Base-by-base conservation (phyloP, 2,113 vertebrate genomes). In the Podocnemis expansa region DNA sequence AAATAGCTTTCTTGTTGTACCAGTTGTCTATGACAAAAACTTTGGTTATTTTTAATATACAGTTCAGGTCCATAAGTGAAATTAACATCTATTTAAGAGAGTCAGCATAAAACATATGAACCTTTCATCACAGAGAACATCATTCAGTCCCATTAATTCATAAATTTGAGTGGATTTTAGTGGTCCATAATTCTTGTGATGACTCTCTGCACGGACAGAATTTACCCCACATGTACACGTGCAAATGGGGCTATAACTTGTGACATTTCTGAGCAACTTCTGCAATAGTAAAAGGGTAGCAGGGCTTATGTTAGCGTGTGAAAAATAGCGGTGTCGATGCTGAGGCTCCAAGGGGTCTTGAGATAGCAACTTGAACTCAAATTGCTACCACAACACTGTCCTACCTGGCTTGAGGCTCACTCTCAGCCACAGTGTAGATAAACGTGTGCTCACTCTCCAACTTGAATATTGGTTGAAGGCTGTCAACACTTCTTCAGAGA, bases 41-140 rank as follows among this genome's bases (percentile, higher is more conserved):
- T 38, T 89, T 97, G 79, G 89, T 9, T 2, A 24, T 96, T 95
- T n/a, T 92, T 94, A 78, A 60, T 89, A 73, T 85, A 10, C 41
- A 88, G 73, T 94, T 31, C n/a, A 56, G 60, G 67, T 58, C 47
- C n/a, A 10, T 31, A 52, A 13, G 17, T 52, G 76, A 56, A 45
- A 75, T 43, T 75, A 24, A 22, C 4, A 5, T 10, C 73, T 88
- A n/a, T 67, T 22, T 25, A 83, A n/a, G 78, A 80, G 83, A 54
- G 51, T 34, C 22, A 58, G n/a, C 47, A 2, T 2, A 13, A 87
- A 47, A 4, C 21, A 34, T 34, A 14, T 54, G 43, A 73, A 31
- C 27, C 29, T 55, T 2, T 31, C 63, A 52, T 63, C 34, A 9
- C 1, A 63, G 29, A 41, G 52, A 75, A 47, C 58, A 31, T 76